Evolutionary conservation across 1,140 invertebrate genomes (phyloP).

Genomic region (Anadara kagoshimensis): DNA sequence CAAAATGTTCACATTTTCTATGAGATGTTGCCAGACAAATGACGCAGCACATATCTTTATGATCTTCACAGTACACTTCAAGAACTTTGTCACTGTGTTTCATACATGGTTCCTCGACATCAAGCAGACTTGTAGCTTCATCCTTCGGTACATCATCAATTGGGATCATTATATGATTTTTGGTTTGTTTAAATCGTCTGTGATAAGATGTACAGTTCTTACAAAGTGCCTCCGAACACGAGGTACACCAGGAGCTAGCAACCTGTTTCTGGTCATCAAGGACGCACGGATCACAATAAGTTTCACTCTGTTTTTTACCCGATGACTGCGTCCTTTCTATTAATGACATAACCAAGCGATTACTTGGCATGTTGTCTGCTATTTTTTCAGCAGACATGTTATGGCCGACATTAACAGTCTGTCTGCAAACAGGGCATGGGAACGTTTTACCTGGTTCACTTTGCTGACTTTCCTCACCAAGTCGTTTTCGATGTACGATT

Average conservation of each 20-base stretch:
- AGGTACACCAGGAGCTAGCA: slow-evolving; percentile 43
- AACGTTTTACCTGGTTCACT: slow-evolving; percentile 33
- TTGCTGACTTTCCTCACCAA: slow-evolving; percentile 21
- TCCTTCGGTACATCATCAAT: slow-evolving; percentile 42
- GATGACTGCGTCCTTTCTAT: slow-evolving; percentile 37
- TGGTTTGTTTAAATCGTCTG: slow-evolving; percentile 41
- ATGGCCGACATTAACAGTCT: slow-evolving; percentile 35
- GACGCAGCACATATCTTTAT: slow-evolving; percentile 38
- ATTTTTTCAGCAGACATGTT: slow-evolving; percentile 31
- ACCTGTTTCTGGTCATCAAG: slow-evolving; percentile 36
- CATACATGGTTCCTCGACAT: slow-evolving; percentile 32
- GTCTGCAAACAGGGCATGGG: slow-evolving; percentile 47
- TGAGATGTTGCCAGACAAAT: slow-evolving; percentile 43
- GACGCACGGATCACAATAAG: slow-evolving; percentile 44
- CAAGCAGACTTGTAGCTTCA: slow-evolving; percentile 39
- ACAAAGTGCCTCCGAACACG: slow-evolving; percentile 42
- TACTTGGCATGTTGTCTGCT: slow-evolving; percentile 45
- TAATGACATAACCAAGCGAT: slow-evolving; percentile 49
- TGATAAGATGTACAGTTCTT: slow-evolving; percentile 38
- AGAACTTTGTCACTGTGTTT: slow-evolving; percentile 44
- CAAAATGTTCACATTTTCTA: slow-evolving; percentile 29
- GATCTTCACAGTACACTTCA: slow-evolving; percentile 46
- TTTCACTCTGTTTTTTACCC: slow-evolving; percentile 33
- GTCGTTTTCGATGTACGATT: slow-evolving; percentile 79
- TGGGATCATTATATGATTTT: slow-evolving; percentile 24